These are phyloP conservation scores for Sapayoa aenigma DNA, from an alignment of 2,113 vertebrate species.

Conservation along the genomic window DNA sequence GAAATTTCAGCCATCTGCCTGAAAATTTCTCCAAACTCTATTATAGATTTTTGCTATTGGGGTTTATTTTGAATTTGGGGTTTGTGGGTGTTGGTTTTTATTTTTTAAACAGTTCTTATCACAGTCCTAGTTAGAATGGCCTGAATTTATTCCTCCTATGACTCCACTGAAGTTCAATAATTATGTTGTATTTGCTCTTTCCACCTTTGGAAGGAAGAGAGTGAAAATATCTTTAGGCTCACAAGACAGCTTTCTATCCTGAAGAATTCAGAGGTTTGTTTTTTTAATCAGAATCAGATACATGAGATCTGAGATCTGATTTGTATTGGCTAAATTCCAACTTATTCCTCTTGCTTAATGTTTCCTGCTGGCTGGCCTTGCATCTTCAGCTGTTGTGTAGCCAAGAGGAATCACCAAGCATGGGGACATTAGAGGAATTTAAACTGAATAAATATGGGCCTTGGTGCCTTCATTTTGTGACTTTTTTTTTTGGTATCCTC, in stretches of 20 bases:
- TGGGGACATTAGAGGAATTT: neutral
- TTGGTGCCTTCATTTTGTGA: neutral
- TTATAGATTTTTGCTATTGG: neutral
- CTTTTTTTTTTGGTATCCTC: neutral
- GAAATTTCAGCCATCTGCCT: neutral
- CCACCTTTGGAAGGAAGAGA: neutral
- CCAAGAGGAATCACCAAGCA: slow-evolving; percentile 22
- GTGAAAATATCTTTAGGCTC: neutral
- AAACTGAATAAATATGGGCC: neutral
- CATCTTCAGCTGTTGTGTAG: neutral
- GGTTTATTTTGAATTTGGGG: neutral
- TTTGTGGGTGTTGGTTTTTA: neutral
- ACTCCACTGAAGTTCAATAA: neutral
- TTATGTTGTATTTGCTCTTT: neutral
- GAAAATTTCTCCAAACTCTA: neutral
- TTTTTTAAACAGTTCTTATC: neutral
- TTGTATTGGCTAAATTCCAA: slow-evolving; percentile 1
- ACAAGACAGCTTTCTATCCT: neutral
- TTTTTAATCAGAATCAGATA: slow-evolving; percentile 31
- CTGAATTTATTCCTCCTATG: neutral
- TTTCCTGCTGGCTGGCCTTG: neutral
- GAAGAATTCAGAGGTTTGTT: neutral
- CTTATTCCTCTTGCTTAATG: neutral
- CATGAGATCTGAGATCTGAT: neutral
- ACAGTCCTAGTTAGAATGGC: neutral